Conservation (phyloP, 1,140 invertebrate species). For the Aradophagus sp. region DNA sequence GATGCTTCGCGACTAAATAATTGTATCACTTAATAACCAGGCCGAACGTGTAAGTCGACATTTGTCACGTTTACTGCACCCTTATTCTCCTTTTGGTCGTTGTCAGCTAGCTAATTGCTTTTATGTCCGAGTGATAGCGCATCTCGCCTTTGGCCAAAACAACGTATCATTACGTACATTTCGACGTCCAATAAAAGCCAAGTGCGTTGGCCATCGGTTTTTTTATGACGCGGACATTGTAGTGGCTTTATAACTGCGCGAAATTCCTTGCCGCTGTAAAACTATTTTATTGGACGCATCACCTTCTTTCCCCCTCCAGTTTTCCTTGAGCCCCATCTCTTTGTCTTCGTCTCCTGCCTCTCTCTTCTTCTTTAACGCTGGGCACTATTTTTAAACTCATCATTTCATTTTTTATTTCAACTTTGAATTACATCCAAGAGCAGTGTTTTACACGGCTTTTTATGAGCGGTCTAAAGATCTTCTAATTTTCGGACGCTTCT, state of each 20-base stretch:
- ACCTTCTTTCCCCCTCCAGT: slow-evolving; percentile 28
- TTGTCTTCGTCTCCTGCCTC: too few species aligned
- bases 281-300: slow-evolving; percentile 72
- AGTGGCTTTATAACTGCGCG: slow-evolving; percentile 67
- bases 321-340: slow-evolving; percentile 24
- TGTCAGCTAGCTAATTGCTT: slow-evolving; percentile 55
- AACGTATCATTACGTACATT: slow-evolving; percentile 61
- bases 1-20: slow-evolving; percentile 43
- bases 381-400: too few species aligned
- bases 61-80: slow-evolving; percentile 54
- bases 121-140: slow-evolving; percentile 51
- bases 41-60: slow-evolving; percentile 33
- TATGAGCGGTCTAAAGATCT: slow-evolving; percentile 49
- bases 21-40: slow-evolving; percentile 53
- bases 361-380: too few species aligned
- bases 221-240: slow-evolving; percentile 55
- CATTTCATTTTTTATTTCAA: too few species aligned
- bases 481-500: slow-evolving; percentile 58
- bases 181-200: slow-evolving; percentile 61
- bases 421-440: slow-evolving; percentile 68
- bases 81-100: slow-evolving; percentile 48
- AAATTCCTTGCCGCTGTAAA: slow-evolving; percentile 71
- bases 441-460: slow-evolving; percentile 67
- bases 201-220: slow-evolving; percentile 53
- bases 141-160: slow-evolving; percentile 50